phyloP scores from a whole-genome alignment of 2,113 vertebrate genomes.

The Lepisosteus osseus region DNA sequence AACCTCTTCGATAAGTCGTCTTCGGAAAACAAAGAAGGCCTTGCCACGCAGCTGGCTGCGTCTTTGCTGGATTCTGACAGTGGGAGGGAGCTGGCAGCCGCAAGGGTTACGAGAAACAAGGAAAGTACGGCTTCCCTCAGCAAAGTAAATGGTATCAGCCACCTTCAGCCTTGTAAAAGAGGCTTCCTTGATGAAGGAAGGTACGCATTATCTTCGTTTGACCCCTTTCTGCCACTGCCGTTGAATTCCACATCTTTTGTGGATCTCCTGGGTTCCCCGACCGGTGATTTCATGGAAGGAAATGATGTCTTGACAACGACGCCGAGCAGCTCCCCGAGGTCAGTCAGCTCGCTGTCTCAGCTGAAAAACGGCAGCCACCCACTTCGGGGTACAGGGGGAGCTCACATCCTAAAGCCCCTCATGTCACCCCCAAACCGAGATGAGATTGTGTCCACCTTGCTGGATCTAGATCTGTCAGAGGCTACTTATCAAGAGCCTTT shows the following conservation, averaged over 20 bases:
- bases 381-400: conserved; percentile 70
- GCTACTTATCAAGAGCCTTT: conserved; percentile 91
- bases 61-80: conserved; percentile 66
- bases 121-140: conserved; percentile 66
- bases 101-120: conserved; percentile 63
- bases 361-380: conserved; percentile 76
- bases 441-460: conserved; percentile 86
- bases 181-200: conserved; percentile 84
- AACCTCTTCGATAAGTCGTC: conserved; percentile 79
- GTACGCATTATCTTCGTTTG: conserved; percentile 69
- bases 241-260: conserved; percentile 76
- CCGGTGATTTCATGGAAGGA: conserved; percentile 77
- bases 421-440: conserved; percentile 96
- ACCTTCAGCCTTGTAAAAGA: conserved; percentile 66
- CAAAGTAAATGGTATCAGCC: conserved; percentile 74
- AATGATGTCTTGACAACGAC: conserved; percentile 80
- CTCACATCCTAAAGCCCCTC: conserved; percentile 87
- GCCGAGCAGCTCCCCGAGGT: conserved; percentile 89
- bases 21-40: conserved; percentile 61
- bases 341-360: conserved; percentile 86
- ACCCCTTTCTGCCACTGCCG: conserved; percentile 67
- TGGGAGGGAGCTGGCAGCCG: conserved; percentile 51
- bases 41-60: conserved; percentile 56
- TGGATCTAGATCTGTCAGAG: conserved; percentile 89
- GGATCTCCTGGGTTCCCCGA: conserved; percentile 78